These are phyloP conservation scores for Ellobium chinense DNA, from an alignment of 2,888 invertebrate species.

Conservation along the genomic window DNA sequence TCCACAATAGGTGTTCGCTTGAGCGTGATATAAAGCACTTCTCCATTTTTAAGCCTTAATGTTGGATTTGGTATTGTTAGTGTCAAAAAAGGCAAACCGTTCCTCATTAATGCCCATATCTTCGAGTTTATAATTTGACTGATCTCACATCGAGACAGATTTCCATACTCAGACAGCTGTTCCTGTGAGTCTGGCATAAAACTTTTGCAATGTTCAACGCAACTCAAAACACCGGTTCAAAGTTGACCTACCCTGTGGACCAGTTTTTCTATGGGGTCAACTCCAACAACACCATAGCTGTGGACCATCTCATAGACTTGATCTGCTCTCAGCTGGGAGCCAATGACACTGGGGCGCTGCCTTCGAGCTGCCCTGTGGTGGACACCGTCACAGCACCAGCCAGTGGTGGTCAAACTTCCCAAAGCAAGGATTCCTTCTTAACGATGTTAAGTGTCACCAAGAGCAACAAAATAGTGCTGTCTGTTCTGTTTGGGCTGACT, in stretches of 20 bases:
- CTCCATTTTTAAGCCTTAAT: too few relatives aligned
- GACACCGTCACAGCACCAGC: background rate
- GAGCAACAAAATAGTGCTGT: slow-evolving; percentile 46
- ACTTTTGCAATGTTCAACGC: too few relatives aligned
- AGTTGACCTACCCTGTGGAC: background rate
- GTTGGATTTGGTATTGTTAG: too few relatives aligned
- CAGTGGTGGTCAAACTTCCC: background rate
- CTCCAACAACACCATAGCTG: background rate
- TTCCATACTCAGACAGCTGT: too few relatives aligned
- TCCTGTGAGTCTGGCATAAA: too few relatives aligned
- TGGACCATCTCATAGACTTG: background rate
- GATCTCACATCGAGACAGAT: too few relatives aligned
- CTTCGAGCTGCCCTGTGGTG: background rate
- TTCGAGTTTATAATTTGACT: too few relatives aligned
- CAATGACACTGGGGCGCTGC: background rate
- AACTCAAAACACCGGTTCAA: too few relatives aligned
- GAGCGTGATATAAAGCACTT: too few relatives aligned
- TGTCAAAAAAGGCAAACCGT: too few relatives aligned
- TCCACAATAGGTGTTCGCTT: too few relatives aligned
- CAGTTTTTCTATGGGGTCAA: background rate
- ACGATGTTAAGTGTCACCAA: background rate
- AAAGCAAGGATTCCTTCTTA: slow-evolving; percentile 13
- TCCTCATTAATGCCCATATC: too few relatives aligned
- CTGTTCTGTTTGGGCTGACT: slow-evolving; percentile 59
- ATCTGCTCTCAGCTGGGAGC: background rate